A percentile compares a stretch with the other conserved stretches of the same genome.
Conservation (phyloP, 2,888 invertebrate species). For the Automeris io region DNA sequence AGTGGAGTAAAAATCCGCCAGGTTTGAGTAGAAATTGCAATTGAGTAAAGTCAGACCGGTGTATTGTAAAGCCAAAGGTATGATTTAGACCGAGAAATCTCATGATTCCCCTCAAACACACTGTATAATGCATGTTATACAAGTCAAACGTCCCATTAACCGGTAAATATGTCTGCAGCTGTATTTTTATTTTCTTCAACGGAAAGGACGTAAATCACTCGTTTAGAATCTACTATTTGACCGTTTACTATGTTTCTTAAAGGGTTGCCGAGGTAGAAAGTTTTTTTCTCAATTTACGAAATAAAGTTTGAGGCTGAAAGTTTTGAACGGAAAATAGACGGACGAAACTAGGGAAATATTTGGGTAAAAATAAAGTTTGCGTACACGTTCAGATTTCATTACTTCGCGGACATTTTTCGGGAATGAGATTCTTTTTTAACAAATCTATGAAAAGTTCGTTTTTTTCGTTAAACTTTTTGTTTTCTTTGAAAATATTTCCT, state of each 20-base stretch:
- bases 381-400: not conserved
- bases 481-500: too few species aligned
- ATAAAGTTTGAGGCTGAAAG: not conserved
- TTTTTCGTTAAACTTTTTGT: too few species aligned
- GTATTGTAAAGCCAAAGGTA: not conserved
- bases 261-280: conserved; percentile 7
- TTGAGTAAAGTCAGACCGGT: too few species aligned
- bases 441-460: too few species aligned
- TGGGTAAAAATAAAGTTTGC: not conserved
- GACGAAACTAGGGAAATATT: not conserved
- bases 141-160: conserved; percentile 38
- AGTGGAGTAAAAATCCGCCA: too few species aligned
- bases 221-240: conserved; percentile 44
- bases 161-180: conserved; percentile 62
- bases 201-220: conserved; percentile 59
- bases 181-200: conserved; percentile 56
- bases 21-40: too few species aligned
- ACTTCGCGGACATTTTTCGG: not conserved
- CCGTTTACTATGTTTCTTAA: conserved; percentile 28
- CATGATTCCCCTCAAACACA: conserved; percentile 15
- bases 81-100: conserved; percentile 2
- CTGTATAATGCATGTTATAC: conserved; percentile 25
- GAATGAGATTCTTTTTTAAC: not conserved
- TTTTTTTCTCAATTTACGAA: not conserved
- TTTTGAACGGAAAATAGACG: not conserved